These are phyloP conservation scores for Ataeniobius toweri DNA, from an alignment of 2,797 vertebrate genomes.

Conservation along the genomic window DNA sequence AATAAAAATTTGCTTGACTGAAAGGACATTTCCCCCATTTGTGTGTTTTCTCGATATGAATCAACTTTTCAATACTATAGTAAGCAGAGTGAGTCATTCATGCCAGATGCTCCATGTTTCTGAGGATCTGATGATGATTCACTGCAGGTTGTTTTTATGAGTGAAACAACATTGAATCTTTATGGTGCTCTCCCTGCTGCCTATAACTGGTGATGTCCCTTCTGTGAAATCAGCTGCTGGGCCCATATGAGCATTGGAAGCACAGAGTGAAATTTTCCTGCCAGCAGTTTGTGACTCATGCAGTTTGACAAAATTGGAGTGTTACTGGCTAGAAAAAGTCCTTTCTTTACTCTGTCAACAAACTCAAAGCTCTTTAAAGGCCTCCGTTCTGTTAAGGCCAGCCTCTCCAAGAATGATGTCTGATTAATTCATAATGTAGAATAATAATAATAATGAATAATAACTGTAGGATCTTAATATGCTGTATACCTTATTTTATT, in stretches of 20 bases:
- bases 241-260: neutral
- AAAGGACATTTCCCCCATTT: constrained; percentile 4
- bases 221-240: constrained; percentile 15
- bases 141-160: constrained; percentile 1
- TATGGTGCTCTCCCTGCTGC: neutral
- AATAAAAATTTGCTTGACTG: neutral
- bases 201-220: constrained; percentile 7
- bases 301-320: constrained; percentile 8
- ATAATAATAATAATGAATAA: neutral
- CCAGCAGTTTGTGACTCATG: constrained; percentile 15
- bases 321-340: constrained; percentile 9
- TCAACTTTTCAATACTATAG: neutral
- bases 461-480: neutral
- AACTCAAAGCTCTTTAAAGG: constrained; percentile 14
- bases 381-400: neutral
- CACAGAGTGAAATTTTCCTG: constrained; percentile 1
- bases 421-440: neutral
- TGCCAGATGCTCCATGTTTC: constrained; percentile 2
- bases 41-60: neutral
- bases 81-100: constrained; percentile 1
- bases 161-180: constrained; percentile 2
- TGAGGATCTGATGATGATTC: neutral
- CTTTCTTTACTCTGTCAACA: constrained; percentile 10
- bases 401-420: neutral
- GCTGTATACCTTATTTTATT: neutral